Evolutionary conservation across 2,888 invertebrate species (phyloP), one percentile per base, ranked within the genome.

Genomic region (Glyphotaelius pellucidus): DNA sequence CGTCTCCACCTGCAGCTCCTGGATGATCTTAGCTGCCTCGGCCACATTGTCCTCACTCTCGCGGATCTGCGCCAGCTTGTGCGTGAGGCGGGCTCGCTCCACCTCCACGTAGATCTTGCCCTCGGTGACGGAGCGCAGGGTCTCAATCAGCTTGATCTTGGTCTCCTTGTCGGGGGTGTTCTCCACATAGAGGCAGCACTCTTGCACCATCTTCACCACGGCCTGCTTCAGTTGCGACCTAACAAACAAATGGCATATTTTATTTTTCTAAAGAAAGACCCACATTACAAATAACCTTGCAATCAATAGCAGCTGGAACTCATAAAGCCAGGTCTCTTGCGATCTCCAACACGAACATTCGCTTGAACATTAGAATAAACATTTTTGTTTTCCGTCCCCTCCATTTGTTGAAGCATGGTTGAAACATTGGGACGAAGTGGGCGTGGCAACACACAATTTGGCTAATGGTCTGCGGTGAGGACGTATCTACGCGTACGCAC

Each of bases 21-120:
- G 98, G 95, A 99, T 98, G 90, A 99, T 98, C 93, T 98, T 97
- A 0, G 99, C 99, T 30, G 99, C 99, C 94, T 98, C 99, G 11
- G 97, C 96, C 2, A 99, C 96, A 95, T 99, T 97, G 30, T 97
- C 98, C 94, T 98, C 98, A 2, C 97, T 97, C 94, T 99, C 98
- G 93, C 98, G 97, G 91, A 98, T 97, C 94, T 98, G 97, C 0
- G 98, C 98, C 93, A 99, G 95, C 94, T 98, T 98, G 94, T 99
- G 98, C 0, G 99, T 99, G 11, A 99, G 96, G 91, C 99, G 97
- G 7, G 99, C 99, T 94, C 99, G 96, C 95, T 99, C 99, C 14
- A 99, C 99, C 96, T 99, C 99, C n/a, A 99, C 99, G 95, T 99
- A 99, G 94, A 99, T 99, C 97, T 99, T 99, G 93, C 99, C 99